Percentiles rank a stretch among this genome's conserved stretches.
These are phyloP conservation scores for Drosophila eugracilis DNA, from an alignment of 1,140 invertebrate species.

Conservation along the genomic window DNA sequence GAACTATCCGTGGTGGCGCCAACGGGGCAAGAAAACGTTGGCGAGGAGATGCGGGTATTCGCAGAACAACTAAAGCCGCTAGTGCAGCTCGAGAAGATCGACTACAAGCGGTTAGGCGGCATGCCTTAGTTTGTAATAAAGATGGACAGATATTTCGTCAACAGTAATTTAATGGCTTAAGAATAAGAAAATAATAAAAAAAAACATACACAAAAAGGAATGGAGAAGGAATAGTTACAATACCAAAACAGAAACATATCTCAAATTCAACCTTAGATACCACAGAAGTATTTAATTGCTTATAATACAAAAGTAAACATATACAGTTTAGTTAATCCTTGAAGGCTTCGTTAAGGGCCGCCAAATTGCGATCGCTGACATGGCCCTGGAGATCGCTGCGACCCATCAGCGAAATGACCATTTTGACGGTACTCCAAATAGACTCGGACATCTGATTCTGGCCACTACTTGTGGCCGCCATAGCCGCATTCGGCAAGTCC, in stretches of 20 bases:
- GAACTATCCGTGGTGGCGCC: constrained; percentile 97
- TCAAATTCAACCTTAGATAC: constrained; percentile 1
- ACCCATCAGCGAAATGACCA: constrained; percentile 95
- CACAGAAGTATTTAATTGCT: constrained; percentile 14
- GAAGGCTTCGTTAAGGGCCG: constrained; percentile 76
- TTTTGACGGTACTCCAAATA: constrained; percentile 97
- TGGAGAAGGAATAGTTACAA: not conserved
- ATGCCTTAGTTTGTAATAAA: constrained; percentile 81
- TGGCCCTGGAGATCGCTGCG: constrained; percentile 89
- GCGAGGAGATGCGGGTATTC: constrained; percentile 97
- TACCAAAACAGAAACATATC: not conserved
- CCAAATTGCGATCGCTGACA: constrained; percentile 68
- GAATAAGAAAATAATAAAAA: not conserved
- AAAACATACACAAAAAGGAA: not conserved
- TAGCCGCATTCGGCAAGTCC: constrained; percentile 84
- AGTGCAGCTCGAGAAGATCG: constrained; percentile 95
- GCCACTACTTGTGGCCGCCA: constrained; percentile 70
- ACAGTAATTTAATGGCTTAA: constrained; percentile 18
- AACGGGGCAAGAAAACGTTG: constrained; percentile 96
- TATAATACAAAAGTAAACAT: not conserved
- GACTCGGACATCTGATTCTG: constrained; percentile 94
- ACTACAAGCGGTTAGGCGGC: constrained; percentile 91
- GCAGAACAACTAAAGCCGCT: constrained; percentile 97
- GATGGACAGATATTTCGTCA: not conserved
- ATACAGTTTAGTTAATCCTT: constrained; percentile 52